Evolutionary conservation across 2,113 vertebrate species (phyloP), one percentile per base, ranked within the genome.

Genomic region (Argyrosomus japonicus): DNA sequence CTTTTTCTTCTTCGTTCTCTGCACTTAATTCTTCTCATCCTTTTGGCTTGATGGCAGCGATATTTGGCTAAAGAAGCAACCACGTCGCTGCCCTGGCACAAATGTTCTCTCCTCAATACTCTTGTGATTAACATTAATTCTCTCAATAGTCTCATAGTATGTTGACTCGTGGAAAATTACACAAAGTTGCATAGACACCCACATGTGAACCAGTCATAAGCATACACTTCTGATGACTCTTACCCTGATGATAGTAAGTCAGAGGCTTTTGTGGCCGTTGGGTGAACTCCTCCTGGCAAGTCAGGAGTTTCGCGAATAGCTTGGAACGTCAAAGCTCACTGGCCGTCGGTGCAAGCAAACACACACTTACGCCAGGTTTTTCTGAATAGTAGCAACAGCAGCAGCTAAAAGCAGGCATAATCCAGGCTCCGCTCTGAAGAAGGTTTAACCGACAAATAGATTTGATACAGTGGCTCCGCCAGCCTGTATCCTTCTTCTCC

Each of bases 371-470:
- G 50, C 74, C 67, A 61, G 58, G 75, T 70, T 85, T 81, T 10
- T 27, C 65, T 62, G 63, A 82, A 76, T 53, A 85, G 70, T 76
- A 84, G 67, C 75, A 79, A 19, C 63, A 23, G 36, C 50, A 73
- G 76, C 25, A 36, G 79, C 84, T 71, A 87, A 78, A 87, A 60
- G 53, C 51, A 74, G 80, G 64, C 47, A 67, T 82, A 71, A 91
- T 87, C 89, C 89, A 82, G 57, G 61, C 83, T 84, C 62, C 45
- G 14, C 74, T 79, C 79, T 36, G 80, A 85, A 69, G 76, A 83
- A 77, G 80, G 70, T 87, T 87, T 83, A 79, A 72, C 79, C 19
- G 60, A 88, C 81, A 81, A 88, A 80, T 82, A 81, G 81, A 93
- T 91, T 88, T 86, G 84, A 89, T 83, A 82, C 75, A 89, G 85